Evolutionary conservation across 2,888 invertebrate genomes (phyloP), one percentile per base, ranked within the genome.

Genomic region (Zhengitettix transpicula): DNA sequence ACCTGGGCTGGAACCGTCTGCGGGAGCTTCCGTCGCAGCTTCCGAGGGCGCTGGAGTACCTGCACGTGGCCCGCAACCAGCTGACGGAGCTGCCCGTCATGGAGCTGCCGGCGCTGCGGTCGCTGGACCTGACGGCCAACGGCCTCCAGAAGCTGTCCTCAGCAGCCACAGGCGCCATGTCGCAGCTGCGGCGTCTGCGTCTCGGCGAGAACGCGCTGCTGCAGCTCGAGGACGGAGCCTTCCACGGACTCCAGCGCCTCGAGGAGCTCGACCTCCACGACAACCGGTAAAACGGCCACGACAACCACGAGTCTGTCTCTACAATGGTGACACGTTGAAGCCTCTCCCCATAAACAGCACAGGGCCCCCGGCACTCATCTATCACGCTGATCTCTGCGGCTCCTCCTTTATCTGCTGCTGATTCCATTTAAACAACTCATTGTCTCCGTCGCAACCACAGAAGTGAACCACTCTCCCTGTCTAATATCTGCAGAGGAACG

Each of bases 1-100:
- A 91, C 69, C 78, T 84, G 0, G 85, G 87, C 66, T 76, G 77
- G 64, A 92, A 91, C 71, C 77, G 80, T 60, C 70, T 91, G 62
- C 73, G 82, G n/a, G 83, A 85, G 67, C 80, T 90, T 64, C 80
- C 87, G n/a, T 84, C 87, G 1, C 88, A 87, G 0, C 73, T 90
- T 58, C 89, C 90, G 0, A 77, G 83, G 66, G 87, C 85, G 52
- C 75, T 90, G 57, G 90, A 90, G 70, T 81, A 89, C 64, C 73
- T 90, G 40, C 82, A 83, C 68, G 72, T 89, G 68, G 75, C 83
- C 57, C 80, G 79, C 68, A 90, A 90, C 71, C 80, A 84, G 66
- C 71, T 90, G 53, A 87, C 89, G 9, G 70, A 74, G 5, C 73
- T 81, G 16, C 81, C 83, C 0, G 83, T 83, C 1, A 83, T 84